These are phyloP conservation scores for Pammene aurita DNA, from an alignment of 2,888 invertebrate species.

Conservation along the genomic window DNA sequence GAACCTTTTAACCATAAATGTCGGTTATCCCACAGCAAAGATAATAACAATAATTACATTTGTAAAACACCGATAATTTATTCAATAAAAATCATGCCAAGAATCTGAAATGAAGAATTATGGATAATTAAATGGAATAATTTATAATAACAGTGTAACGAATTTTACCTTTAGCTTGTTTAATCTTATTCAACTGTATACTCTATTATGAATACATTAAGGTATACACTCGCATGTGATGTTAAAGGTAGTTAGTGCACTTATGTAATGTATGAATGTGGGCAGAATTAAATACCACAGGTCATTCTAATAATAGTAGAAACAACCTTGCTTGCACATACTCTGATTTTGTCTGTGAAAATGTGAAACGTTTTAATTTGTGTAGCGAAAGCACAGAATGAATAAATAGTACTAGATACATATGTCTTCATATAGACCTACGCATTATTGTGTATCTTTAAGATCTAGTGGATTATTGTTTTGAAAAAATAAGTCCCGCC, in stretches of 20 bases:
- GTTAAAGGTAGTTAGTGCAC: not conserved
- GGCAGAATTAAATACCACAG: conserved; percentile 9
- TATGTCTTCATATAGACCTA: no score
- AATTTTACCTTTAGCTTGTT: not conserved
- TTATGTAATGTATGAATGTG: not conserved
- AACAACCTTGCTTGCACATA: not conserved
- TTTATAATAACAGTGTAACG: not conserved
- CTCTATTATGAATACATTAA: not conserved
- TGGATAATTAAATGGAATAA: conserved; percentile 10
- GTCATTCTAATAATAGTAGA: not conserved
- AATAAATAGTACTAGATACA: no score
- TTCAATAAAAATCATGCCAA: conserved; percentile 1
- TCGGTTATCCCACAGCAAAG: no score
- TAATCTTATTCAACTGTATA: not conserved
- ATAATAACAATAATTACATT: no score
- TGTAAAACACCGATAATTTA: conserved; percentile 4
- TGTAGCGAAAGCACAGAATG: no score
- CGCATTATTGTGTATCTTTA: no score
- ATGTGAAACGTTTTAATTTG: no score
- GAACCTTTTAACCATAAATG: no score
- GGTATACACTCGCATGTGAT: not conserved
- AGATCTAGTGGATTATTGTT: no score
- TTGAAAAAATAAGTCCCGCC: no score
- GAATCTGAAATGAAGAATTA: conserved; percentile 1
- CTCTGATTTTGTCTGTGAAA: no score